Base-by-base conservation (phyloP, 92 coral and sea anemone species). In the Porites rus region DNA sequence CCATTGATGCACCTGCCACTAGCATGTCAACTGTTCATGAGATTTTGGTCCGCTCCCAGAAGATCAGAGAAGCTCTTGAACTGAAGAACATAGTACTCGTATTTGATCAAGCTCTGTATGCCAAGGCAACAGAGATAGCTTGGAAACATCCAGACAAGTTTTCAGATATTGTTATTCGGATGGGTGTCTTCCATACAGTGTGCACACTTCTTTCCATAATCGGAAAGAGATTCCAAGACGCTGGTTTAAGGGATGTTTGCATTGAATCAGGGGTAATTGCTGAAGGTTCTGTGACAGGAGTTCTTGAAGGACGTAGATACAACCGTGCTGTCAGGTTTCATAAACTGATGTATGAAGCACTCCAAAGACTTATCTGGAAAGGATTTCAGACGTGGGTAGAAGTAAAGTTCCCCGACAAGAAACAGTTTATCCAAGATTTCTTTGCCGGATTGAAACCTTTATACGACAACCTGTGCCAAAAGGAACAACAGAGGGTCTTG, bases 51-150 rank as follows among this genome's bases (percentile, higher is more conserved):
- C 78, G 84, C 12, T 89, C 92, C 54, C 56, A 70, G 51, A 65
- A 90, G 76, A 87, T 90, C 62, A 91, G 78, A 60, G 87, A 87
- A 75, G 31, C 58, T 8, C 89, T 86, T 11, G 74, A 75, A 22
- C 58, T 93, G 71, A 46, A 85, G 25, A 78, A 72, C 69, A 74
- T 90, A 53, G 93, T 92, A 25, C 72, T 89, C 7, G 95, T 89
- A 3, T 86, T 92, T 78, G 95, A 92, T 67, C 93, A 92, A 69
- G 95, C 95, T 13, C 89, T 89, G 22, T 89, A 89, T 84, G 89
- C 95, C 61, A 87, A 92, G 65, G 95, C 93, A 8, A 81, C 82
- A 17, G 92, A 92, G 77, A 90, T 93, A 11, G n/a, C 28, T 14
- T 88, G 94, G 92, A 87, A 93, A 68, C 94, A 91, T 61, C 16